Conservation (phyloP, 2,888 invertebrate species). For the Drosophila fungiperda region DNA sequence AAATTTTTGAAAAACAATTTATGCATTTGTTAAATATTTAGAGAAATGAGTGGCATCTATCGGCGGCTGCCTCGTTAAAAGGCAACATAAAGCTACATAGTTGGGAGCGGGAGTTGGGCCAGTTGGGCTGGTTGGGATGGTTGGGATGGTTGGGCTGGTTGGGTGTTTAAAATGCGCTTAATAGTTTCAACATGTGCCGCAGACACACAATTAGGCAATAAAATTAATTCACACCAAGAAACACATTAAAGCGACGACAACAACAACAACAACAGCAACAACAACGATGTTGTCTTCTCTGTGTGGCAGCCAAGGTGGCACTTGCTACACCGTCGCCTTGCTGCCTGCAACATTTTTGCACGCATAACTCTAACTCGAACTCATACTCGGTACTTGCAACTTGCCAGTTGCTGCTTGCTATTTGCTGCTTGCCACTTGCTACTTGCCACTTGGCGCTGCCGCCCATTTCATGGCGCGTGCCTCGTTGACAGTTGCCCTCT, state of each 20-base stretch:
- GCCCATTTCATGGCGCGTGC: slow-evolving; percentile 63
- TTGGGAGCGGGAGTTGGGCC: slow-evolving; percentile 42
- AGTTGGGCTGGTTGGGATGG: not conserved
- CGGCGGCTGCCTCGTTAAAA: slow-evolving; percentile 30
- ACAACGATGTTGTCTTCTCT: slow-evolving; percentile 9
- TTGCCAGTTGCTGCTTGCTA: slow-evolving; percentile 5
- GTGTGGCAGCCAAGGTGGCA: slow-evolving; percentile 55
- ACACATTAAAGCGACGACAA: slow-evolving; percentile 57
- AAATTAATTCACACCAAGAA: slow-evolving; percentile 83
- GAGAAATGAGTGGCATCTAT: slow-evolving; percentile 11
- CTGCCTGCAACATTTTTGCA: slow-evolving; percentile 77
- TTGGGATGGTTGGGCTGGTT: not conserved
- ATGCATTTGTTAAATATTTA: slow-evolving; percentile 21
- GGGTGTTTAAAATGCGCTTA: slow-evolving; percentile 77
- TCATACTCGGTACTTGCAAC: slow-evolving; percentile 32
- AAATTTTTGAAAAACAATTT: slow-evolving; percentile 21
- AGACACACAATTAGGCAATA: slow-evolving; percentile 81
- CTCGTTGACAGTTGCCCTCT: slow-evolving; percentile 48
- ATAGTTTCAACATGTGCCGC: slow-evolving; percentile 84
- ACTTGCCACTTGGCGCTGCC: slow-evolving; percentile 27
- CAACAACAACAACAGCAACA: slow-evolving; percentile 1
- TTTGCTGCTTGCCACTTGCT: slow-evolving; percentile 19
- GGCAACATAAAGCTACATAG: slow-evolving; percentile 70
- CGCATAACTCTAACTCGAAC: slow-evolving; percentile 74
- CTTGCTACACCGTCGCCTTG: slow-evolving; percentile 29